Evolutionary conservation across 2,888 invertebrate genomes (phyloP).

Genomic region (Aspidiotus rigidus): DNA sequence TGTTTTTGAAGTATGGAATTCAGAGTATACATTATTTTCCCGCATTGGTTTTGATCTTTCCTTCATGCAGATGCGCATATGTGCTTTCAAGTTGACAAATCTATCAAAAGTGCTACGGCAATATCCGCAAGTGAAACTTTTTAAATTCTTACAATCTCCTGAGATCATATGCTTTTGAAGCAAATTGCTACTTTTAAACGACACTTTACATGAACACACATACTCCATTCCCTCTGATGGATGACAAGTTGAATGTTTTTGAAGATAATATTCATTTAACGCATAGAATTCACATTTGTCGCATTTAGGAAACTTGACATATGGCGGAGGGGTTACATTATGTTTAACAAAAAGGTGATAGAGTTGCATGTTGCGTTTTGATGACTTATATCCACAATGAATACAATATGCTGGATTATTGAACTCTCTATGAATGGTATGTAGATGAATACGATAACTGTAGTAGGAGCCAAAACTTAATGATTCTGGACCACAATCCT

Average conservation of each 20-base stretch:
- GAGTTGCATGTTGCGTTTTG: constrained; percentile 61
- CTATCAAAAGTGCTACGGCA: constrained; percentile 27
- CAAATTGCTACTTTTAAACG: constrained; percentile 26
- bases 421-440: constrained; percentile 67
- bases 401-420: constrained; percentile 71
- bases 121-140: constrained; percentile 23
- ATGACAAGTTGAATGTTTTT: constrained; percentile 22
- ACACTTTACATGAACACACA: constrained; percentile 27
- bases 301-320: constrained; percentile 69
- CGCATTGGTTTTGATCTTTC: constrained; percentile 19
- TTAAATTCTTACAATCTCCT: constrained; percentile 20
- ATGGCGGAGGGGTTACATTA: constrained; percentile 59
- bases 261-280: constrained; percentile 49
- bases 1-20: background rate
- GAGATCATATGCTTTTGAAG: constrained; percentile 26
- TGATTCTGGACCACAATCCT: constrained; percentile 57
- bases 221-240: constrained; percentile 17
- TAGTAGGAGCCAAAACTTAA: constrained; percentile 67
- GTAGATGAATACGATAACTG: constrained; percentile 67
- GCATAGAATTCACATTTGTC: constrained; percentile 65
- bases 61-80: constrained; percentile 23
- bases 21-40: background rate
- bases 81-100: constrained; percentile 32
- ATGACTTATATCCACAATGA: constrained; percentile 70
- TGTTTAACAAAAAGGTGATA: constrained; percentile 75